These are phyloP conservation scores for Penaeus chinensis DNA, from an alignment of 1,140 invertebrate species.

Conservation along the genomic window DNA sequence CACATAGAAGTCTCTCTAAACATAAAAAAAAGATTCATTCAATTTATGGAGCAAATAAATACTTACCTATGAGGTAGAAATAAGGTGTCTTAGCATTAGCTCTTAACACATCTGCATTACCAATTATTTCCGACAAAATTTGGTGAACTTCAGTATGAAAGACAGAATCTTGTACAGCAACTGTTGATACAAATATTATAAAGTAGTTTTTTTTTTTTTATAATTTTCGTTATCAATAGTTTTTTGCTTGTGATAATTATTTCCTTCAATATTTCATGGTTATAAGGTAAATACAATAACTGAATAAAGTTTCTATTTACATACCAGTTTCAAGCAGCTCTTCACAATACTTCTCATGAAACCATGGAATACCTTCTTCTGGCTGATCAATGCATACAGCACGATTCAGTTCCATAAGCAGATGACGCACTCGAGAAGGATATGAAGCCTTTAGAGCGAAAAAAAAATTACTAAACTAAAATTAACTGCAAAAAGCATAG, in stretches of 20 bases:
- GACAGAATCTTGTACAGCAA: constrained; percentile 35
- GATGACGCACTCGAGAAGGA: constrained; percentile 70
- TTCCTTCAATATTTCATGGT: neutral
- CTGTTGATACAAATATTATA: constrained; percentile 38
- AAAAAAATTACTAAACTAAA: neutral
- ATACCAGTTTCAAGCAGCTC: constrained; percentile 65
- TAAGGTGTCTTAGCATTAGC: constrained; percentile 65
- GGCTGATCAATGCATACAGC: constrained; percentile 76
- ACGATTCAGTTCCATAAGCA: constrained; percentile 75
- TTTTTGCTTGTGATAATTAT: constrained; percentile 5
- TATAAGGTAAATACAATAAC: neutral
- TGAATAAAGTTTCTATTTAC: neutral
- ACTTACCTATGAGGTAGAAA: constrained; percentile 65
- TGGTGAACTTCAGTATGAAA: constrained; percentile 54
- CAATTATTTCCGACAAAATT: constrained; percentile 36
- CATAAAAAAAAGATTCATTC: neutral
- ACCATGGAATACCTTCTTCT: constrained; percentile 75
- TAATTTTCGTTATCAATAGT: neutral
- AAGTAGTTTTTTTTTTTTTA: neutral
- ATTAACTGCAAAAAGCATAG: neutral
- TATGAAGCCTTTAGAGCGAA: constrained; percentile 69
- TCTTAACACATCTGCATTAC: constrained; percentile 57
- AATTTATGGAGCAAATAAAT: neutral
- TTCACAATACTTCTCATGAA: constrained; percentile 75
- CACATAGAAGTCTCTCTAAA: neutral